phyloP scores from a whole-genome alignment of 2,113 vertebrate species.

The Oreamnos americanus region DNA sequence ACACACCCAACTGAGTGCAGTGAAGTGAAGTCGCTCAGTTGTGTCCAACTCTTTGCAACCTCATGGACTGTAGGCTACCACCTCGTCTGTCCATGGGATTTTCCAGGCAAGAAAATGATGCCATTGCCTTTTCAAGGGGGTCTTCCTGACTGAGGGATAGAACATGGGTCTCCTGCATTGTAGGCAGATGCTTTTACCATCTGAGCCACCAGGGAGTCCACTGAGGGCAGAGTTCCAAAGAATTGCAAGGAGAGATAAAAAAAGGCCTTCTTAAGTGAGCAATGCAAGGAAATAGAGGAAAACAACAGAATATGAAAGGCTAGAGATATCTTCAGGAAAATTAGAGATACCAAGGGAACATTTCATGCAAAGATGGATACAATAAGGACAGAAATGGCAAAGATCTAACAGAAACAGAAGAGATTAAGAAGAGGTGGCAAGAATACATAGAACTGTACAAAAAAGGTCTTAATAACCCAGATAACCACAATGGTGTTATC shows the following conservation, averaged over 20 bases:
- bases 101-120: no score
- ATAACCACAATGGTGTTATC: background rate
- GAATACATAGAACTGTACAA: background rate
- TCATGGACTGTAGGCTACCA: background rate
- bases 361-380: background rate
- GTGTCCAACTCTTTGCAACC: fast-evolving
- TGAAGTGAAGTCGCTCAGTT: background rate
- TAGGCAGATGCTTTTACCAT: background rate
- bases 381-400: background rate
- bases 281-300: background rate
- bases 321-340: background rate
- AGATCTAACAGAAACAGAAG: background rate
- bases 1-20: background rate
- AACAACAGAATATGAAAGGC: background rate
- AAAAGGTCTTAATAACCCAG: background rate
- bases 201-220: background rate
- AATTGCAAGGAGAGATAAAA: background rate
- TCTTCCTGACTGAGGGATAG: fast-evolving
- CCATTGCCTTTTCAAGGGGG: background rate
- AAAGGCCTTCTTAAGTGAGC: background rate
- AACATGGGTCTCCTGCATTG: background rate
- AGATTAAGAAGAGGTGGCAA: background rate
- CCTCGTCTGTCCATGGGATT: background rate
- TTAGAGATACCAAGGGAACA: background rate
- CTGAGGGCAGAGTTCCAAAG: background rate